phyloP scores from a whole-genome alignment of 2,888 invertebrate genomes.

The Ptychoptera albimana region DNA sequence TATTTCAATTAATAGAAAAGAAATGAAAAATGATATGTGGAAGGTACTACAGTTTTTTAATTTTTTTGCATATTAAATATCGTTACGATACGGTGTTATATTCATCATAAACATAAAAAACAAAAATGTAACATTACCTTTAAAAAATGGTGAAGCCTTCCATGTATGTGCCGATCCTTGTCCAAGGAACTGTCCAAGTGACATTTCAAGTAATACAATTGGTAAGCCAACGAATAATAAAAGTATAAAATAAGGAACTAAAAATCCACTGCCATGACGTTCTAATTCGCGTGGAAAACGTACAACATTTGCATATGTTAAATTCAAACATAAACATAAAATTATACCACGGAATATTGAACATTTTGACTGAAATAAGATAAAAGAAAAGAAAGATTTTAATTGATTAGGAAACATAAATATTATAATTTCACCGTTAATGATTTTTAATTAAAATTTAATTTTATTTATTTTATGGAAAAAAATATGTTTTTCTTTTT shows the following conservation, averaged over 20 bases:
- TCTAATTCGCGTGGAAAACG: slow-evolving; percentile 31
- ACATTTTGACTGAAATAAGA: slow-evolving; percentile 28
- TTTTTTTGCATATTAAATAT: background rate
- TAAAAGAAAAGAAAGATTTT: slow-evolving; percentile 5
- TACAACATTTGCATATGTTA: slow-evolving; percentile 30
- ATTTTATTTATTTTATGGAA: too few species aligned
- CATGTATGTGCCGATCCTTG: slow-evolving; percentile 31
- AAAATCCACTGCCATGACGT: slow-evolving; percentile 26
- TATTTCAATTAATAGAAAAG: background rate
- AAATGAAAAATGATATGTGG: background rate
- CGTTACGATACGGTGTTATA: background rate
- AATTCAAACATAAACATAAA: slow-evolving; percentile 29
- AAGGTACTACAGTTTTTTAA: background rate
- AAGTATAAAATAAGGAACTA: slow-evolving; percentile 27
- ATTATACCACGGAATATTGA: slow-evolving; percentile 30
- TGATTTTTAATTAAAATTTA: too few species aligned
- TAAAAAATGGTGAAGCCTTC: slow-evolving; percentile 31
- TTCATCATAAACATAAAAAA: background rate
- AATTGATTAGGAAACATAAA: background rate
- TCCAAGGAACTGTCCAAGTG: slow-evolving; percentile 30
- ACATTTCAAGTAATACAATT: slow-evolving; percentile 28
- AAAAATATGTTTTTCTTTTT: too few species aligned
- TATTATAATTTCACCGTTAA: background rate
- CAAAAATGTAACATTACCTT: slow-evolving; percentile 19
- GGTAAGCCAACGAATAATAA: slow-evolving; percentile 31